These are phyloP conservation scores for Danaus melanippus DNA, from an alignment of 1,140 invertebrate species.

Conservation along the genomic window DNA sequence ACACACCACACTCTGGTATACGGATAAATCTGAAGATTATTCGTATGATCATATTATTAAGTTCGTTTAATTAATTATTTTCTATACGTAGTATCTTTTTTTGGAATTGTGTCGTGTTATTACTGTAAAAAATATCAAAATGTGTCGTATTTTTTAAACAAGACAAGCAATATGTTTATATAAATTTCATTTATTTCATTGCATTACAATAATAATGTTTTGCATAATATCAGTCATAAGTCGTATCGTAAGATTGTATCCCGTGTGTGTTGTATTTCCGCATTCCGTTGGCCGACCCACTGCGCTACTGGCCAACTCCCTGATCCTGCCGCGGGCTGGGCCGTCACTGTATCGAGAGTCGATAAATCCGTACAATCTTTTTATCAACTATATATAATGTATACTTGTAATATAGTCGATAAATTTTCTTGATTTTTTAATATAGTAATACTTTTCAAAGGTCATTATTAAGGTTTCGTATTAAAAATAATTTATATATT, in stretches of 20 bases:
- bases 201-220: no score
- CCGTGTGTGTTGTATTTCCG: slow-evolving; percentile 42
- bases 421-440: background rate
- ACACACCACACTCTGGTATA: slow-evolving; percentile 15
- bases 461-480: no score
- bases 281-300: slow-evolving; percentile 65
- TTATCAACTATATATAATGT: slow-evolving; percentile 2
- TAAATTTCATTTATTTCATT: no score
- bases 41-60: slow-evolving; percentile 6
- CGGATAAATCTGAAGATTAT: slow-evolving; percentile 34
- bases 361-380: background rate
- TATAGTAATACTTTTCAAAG: no score
- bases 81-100: no score
- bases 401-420: slow-evolving; percentile 18
- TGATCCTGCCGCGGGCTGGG: slow-evolving; percentile 55
- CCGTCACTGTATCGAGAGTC: background rate
- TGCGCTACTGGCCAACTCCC: slow-evolving; percentile 62
- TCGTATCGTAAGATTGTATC: no score
- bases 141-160: no score
- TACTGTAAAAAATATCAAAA: no score
- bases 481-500: no score
- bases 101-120: background rate
- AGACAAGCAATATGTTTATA: no score
- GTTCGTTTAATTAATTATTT: background rate
- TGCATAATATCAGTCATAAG: no score